Percentiles rank a stretch among this genome's conserved stretches.
Evolutionary conservation across 2,113 vertebrate species (phyloP).

Genomic region (Gopherus flavomarginatus): DNA sequence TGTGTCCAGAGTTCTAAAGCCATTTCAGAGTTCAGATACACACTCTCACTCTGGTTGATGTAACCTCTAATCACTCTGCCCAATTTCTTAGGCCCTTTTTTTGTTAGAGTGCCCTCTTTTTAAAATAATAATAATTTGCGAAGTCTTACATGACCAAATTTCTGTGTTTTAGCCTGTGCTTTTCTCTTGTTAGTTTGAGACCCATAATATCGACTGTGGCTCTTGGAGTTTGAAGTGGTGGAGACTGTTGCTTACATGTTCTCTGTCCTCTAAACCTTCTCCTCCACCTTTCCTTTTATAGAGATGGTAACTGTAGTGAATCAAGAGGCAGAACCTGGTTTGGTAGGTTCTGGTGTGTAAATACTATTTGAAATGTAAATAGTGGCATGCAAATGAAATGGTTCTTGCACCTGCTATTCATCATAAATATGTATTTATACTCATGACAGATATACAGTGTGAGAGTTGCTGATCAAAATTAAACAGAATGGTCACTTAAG

Average conservation of each 20-base stretch:
- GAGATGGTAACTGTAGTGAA: background rate
- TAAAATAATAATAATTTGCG: background rate
- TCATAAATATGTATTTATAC: background rate
- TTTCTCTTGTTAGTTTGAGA: background rate
- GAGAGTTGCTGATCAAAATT: accelerated
- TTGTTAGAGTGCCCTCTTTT: background rate
- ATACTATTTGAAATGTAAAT: slow-evolving; percentile 49
- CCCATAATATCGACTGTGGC: background rate
- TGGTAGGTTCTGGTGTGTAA: background rate
- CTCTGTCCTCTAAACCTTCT: background rate
- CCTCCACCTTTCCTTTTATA: background rate
- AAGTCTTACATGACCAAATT: background rate
- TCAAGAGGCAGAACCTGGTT: background rate
- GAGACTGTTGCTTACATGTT: background rate
- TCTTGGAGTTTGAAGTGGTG: background rate
- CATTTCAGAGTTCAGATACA: background rate
- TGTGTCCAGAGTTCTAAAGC: background rate
- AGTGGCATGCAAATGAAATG: slow-evolving; percentile 45
- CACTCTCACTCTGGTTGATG: background rate
- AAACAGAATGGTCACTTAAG: accelerated
- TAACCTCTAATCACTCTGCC: background rate
- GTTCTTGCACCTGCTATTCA: slow-evolving; percentile 44
- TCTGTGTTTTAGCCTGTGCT: background rate
- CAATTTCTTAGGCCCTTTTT: background rate
- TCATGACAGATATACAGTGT: accelerated